Evolutionary conservation across 1,140 invertebrate genomes (phyloP), one percentile per base, ranked within the genome.

Genomic region (Goniozus legneri): DNA sequence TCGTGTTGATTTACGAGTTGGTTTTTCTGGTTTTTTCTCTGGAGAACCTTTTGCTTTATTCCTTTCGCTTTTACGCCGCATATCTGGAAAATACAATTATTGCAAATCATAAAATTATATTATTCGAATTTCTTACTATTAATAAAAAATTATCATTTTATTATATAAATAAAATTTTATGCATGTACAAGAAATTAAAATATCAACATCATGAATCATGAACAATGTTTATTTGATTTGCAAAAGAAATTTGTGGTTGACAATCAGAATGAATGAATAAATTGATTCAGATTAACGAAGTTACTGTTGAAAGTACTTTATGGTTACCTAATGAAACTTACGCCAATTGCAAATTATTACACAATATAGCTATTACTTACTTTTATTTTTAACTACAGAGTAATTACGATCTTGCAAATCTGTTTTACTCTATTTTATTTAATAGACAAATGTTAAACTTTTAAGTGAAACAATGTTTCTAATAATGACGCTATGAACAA

Each of bases 61-160:
- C 21, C 74, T 63, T 21, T 77, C 75, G 34, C 75, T 76, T 52
- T 76, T 77, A 16, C 75, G 70, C 35, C 74, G 67, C 75, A 77
- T 77, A 20, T 41, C 65, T 69, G 19, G 12, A 60, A 59, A 6
- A 6, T 12, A 27, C 24, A 27, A 7, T 7, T 7, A 27, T 6
- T 7, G 12, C 6, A 6, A 12, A 27, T 7, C 6, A 27, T 27
- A 12, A 27, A 27, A 27, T 27, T 7, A 27, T 10, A 18, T 27
- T 12, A 36, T 14, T 13, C 13, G 13, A 44, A 32, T 10, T 7
- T 21, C 14, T 14, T 41, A n/a, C n/a, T 24, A 20, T 30, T 30
- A 13, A 14, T 14, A 30, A 41, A 22, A 13, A 21, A n/a, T 22
- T 12, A 13, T 31, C 6, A 16, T 41, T 8, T 8, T 41, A 18